These are phyloP conservation scores for Sycobia sp. DNA, from an alignment of 1,140 invertebrate genomes.

Conservation along the genomic window DNA sequence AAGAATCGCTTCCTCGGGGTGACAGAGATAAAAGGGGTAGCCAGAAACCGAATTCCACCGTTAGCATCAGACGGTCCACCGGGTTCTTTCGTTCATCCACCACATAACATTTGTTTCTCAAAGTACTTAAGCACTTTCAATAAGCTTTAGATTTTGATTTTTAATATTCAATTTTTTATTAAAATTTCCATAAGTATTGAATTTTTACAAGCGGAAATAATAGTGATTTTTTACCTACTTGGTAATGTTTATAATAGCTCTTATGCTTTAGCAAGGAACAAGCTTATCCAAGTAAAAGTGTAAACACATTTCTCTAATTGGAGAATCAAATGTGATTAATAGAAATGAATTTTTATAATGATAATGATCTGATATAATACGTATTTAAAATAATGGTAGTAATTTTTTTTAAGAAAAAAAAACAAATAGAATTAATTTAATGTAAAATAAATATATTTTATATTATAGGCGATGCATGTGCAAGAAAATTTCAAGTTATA, in stretches of 20 bases:
- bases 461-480: neutral
- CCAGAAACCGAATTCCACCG: conserved; percentile 39
- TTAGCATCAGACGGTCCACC: conserved; percentile 47
- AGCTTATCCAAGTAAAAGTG: neutral
- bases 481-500: neutral
- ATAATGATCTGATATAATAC: conserved; percentile 26
- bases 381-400: conserved; percentile 16
- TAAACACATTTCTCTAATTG: conserved; percentile 10
- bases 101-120: conserved; percentile 39
- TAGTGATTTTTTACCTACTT: conserved; percentile 14
- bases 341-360: conserved; percentile 20
- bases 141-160: conserved; percentile 39
- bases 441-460: conserved; percentile 8
- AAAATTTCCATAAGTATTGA: conserved; percentile 13
- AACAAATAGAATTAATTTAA: neutral
- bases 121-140: conserved; percentile 33
- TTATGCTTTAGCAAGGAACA: conserved; percentile 5
- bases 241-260: neutral
- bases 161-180: conserved; percentile 27
- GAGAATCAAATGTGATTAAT: conserved; percentile 16
- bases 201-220: neutral
- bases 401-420: conserved; percentile 5
- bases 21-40: conserved; percentile 49
- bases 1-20: conserved; percentile 46
- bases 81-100: conserved; percentile 44